Conservation (phyloP, 2,888 invertebrate genomes). For the Prenolepis imparis region DNA sequence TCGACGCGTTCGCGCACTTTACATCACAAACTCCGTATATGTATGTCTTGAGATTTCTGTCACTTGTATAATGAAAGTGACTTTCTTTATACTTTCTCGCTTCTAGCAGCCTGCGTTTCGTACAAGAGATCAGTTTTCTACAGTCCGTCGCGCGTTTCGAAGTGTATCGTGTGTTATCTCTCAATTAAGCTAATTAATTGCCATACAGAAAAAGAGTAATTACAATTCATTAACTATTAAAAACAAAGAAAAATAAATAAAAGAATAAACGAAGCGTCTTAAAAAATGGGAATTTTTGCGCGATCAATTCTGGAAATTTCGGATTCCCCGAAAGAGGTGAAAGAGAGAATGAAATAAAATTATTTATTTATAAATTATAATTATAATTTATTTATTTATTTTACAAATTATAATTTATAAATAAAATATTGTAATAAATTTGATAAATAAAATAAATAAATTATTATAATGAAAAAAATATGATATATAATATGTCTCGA, state of each 20-base stretch:
- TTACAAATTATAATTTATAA: too few relatives aligned
- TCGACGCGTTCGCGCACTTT: neutral
- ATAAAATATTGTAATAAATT: too few relatives aligned
- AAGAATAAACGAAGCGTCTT: neutral
- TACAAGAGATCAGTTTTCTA: slow-evolving; percentile 20
- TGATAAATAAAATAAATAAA: neutral
- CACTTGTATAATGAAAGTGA: slow-evolving; percentile 67
- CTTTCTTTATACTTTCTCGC: slow-evolving; percentile 79
- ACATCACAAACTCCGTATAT: neutral
- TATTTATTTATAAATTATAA: too few relatives aligned
- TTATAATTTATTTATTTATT: too few relatives aligned
- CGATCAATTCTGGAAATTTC: slow-evolving; percentile 24
- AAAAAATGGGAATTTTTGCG: slow-evolving; percentile 49
- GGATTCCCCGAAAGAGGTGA: slow-evolving; percentile 56
- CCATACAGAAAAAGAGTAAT: neutral
- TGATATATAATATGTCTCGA: too few relatives aligned
- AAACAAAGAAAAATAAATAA: neutral
- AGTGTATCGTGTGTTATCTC: neutral
- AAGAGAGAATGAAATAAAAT: too few relatives aligned
- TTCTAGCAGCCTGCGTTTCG: slow-evolving; percentile 53
- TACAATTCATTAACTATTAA: neutral
- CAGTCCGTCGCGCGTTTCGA: neutral
- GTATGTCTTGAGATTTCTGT: neutral
- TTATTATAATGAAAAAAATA: neutral
- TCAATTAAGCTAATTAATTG: neutral